Evolutionary conservation across 2,888 invertebrate genomes (phyloP).

Genomic region (Molorchus minor): DNA sequence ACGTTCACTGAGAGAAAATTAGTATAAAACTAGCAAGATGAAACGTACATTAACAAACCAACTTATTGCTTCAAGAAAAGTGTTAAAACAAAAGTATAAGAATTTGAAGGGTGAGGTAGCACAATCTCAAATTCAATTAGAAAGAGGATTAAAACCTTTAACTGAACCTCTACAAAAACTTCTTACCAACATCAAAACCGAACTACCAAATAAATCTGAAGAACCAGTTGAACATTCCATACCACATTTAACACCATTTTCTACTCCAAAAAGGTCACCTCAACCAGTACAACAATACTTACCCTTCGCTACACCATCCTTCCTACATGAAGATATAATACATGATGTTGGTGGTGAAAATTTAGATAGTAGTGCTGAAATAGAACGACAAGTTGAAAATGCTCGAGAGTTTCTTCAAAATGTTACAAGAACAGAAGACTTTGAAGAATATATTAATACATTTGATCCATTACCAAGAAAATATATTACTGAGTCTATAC

Average conservation of each 20-base stretch:
- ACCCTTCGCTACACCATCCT: background rate
- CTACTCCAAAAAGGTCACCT: background rate
- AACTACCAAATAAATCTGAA: background rate
- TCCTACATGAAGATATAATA: too few relatives aligned
- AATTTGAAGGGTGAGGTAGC: constrained; percentile 15
- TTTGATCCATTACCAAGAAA: constrained; percentile 3
- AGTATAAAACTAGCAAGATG: constrained; percentile 15
- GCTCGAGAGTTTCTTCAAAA: background rate
- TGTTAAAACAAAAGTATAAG: constrained; percentile 17
- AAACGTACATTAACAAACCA: constrained; percentile 13
- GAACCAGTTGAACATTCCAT: background rate
- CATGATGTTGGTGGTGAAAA: too few relatives aligned
- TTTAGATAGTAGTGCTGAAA: too few relatives aligned
- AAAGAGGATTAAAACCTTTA: constrained; percentile 23
- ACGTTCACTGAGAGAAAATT: background rate
- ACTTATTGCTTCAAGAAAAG: constrained; percentile 15
- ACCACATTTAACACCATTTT: background rate
- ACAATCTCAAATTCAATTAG: constrained; percentile 14
- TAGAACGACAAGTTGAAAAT: background rate
- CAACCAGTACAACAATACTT: background rate
- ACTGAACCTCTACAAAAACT: constrained; percentile 25
- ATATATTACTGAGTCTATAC: constrained; percentile 6
- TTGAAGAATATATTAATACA: background rate
- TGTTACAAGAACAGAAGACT: background rate
- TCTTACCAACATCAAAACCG: background rate